phyloP scores from a whole-genome alignment of 2,888 invertebrate genomes.

The Hydrotaea diabolus region DNA sequence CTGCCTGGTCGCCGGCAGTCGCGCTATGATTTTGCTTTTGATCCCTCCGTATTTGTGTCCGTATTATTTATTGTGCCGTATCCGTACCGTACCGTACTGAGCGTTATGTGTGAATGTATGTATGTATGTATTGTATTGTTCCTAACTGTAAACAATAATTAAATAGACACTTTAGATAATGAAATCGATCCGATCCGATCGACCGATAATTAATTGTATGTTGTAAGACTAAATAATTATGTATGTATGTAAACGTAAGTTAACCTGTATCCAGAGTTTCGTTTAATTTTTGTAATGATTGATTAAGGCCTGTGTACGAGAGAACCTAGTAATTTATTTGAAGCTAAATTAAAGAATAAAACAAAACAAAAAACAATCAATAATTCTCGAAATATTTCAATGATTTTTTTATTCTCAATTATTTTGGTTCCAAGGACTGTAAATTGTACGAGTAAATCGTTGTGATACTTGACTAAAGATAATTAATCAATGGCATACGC shows the following conservation, averaged over 20 bases:
- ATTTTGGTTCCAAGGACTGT: no score
- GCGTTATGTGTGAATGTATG: constrained; percentile 27
- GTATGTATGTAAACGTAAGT: neutral
- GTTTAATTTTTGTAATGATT: constrained; percentile 13
- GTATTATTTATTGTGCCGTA: neutral
- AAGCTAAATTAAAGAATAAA: constrained; percentile 22
- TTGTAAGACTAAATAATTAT: neutral
- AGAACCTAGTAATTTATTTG: constrained; percentile 12
- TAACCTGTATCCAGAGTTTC: neutral
- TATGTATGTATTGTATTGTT: constrained; percentile 28
- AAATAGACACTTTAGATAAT: constrained; percentile 18
- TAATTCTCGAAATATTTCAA: neutral
- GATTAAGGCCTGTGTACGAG: constrained; percentile 5
- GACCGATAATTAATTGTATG: neutral
- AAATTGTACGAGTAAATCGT: no score
- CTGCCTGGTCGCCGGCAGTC: no score
- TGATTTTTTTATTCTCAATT: neutral
- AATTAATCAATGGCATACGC: no score
- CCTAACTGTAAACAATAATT: constrained; percentile 19
- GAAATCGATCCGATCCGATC: neutral
- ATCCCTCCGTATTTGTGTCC: neutral
- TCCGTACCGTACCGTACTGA: no score
- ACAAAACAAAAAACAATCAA: neutral
- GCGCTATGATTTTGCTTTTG: neutral
- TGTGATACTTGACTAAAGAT: no score